Conservation (phyloP, 2,888 invertebrate species). For the Cyaniris semiargus region DNA sequence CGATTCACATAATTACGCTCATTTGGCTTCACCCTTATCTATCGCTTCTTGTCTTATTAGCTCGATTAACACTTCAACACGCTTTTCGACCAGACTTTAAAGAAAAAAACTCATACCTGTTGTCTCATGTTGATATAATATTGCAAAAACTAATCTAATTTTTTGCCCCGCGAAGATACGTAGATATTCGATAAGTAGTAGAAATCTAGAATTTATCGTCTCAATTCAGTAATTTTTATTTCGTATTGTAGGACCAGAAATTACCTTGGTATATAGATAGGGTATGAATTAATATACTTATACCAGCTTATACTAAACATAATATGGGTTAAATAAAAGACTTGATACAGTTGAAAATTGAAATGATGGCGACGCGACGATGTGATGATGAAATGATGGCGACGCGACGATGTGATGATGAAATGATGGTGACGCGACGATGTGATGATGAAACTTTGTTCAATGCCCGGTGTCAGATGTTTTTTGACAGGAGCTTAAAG, state of each 20-base stretch:
- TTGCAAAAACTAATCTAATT: background rate
- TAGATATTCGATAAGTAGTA: background rate
- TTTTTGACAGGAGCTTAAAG: background rate
- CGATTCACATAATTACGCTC: too few relatives aligned
- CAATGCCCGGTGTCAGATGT: too few relatives aligned
- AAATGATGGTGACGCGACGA: background rate
- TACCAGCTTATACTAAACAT: background rate
- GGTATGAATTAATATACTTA: background rate
- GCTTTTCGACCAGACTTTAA: background rate
- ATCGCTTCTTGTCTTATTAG: too few relatives aligned
- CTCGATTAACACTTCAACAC: background rate
- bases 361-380: background rate
- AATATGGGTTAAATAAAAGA: background rate
- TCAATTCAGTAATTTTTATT: background rate
- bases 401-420: too few relatives aligned
- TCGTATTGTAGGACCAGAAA: constrained; percentile 22
- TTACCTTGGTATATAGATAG: background rate
- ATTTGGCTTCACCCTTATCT: too few relatives aligned
- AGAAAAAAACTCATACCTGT: background rate
- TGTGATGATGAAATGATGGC: background rate
- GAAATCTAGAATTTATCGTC: background rate
- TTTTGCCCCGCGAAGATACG: background rate
- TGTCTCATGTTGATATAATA: background rate
- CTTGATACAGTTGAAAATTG: background rate
- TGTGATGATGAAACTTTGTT: background rate